A percentile compares a stretch with the other conserved stretches of the same genome.
Conservation (phyloP, 2,797 vertebrate genomes). For the Balearica regulorum region DNA sequence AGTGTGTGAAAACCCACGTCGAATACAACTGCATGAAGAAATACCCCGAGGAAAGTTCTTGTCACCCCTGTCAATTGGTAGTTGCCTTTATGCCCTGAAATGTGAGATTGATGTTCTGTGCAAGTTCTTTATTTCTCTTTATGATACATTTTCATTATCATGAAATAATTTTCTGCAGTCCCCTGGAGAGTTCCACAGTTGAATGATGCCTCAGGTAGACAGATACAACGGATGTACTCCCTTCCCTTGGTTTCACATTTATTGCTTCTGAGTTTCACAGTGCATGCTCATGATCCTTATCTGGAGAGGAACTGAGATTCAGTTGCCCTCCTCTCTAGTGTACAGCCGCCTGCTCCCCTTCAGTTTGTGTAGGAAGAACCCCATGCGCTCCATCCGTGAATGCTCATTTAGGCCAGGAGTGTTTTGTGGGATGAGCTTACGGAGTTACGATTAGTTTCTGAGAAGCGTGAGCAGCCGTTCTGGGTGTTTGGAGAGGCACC, state of each 20-base stretch:
- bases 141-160: background rate
- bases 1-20: too few species aligned
- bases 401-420: too few species aligned
- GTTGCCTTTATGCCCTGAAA: background rate
- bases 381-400: accelerated
- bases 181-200: too few species aligned
- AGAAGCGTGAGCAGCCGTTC: background rate
- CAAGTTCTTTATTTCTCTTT: background rate
- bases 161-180: background rate
- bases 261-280: background rate
- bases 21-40: too few species aligned
- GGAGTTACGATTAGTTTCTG: background rate
- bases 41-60: background rate
- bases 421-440: background rate
- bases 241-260: background rate
- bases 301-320: background rate
- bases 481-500: background rate
- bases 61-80: background rate
- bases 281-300: background rate
- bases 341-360: background rate
- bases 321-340: background rate
- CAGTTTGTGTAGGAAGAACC: background rate
- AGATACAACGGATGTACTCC: background rate
- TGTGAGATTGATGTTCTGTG: background rate
- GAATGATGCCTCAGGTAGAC: too few species aligned